Evolutionary conservation across 2,797 vertebrate species (phyloP).

Genomic region (Platalea minor): DNA sequence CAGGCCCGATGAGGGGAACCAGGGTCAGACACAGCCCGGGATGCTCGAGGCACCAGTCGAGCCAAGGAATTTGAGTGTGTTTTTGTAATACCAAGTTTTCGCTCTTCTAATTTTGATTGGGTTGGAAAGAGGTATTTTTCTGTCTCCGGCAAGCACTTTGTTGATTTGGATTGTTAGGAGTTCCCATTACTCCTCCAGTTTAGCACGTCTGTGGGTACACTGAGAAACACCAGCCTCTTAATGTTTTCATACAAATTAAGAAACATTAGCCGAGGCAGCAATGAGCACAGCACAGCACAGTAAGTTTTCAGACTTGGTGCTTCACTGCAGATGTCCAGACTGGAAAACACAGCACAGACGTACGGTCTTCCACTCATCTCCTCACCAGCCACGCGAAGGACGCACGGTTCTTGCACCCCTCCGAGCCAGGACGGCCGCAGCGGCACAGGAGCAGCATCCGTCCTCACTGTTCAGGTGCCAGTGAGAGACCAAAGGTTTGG

Average conservation of each 20-base stretch:
- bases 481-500: background rate
- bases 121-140: background rate
- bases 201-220: background rate
- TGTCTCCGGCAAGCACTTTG: background rate
- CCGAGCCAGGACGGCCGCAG: accelerated
- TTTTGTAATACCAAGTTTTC: background rate
- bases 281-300: background rate
- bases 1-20: accelerated
- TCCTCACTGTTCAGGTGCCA: accelerated
- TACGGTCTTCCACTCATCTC: background rate
- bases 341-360: accelerated
- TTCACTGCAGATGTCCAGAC: background rate
- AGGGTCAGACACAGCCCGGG: background rate
- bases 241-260: background rate
- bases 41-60: background rate
- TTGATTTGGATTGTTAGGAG: background rate
- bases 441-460: accelerated
- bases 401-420: accelerated
- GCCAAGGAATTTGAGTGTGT: background rate
- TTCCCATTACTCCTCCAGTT: background rate
- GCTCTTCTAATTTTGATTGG: background rate
- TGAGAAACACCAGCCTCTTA: background rate
- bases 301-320: background rate
- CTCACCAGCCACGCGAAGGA: background rate
- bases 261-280: background rate